Conservation (phyloP, 1,140 invertebrate species). For the Holcopasites calliopsidis region DNA sequence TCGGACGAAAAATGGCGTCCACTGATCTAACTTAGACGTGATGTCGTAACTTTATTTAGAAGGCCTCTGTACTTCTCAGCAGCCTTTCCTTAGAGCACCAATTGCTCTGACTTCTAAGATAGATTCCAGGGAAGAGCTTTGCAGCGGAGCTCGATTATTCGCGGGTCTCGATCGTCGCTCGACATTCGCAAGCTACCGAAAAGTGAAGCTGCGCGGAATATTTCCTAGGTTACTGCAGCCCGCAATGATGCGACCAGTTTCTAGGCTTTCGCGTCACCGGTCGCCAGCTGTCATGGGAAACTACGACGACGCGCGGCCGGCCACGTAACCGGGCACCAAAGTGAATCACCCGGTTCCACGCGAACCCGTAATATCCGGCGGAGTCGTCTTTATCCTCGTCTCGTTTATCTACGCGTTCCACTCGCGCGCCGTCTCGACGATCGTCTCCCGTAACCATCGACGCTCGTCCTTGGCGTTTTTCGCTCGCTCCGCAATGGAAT, state of each 20-base stretch:
- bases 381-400: constrained; percentile 25
- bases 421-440: background rate
- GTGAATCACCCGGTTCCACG: constrained; percentile 57
- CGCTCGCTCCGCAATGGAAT: too few species aligned
- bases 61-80: too few species aligned
- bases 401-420: background rate
- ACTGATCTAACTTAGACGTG: too few species aligned
- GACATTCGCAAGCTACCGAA: background rate
- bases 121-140: too few species aligned
- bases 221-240: constrained; percentile 37
- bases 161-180: too few species aligned
- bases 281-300: constrained; percentile 54
- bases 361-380: constrained; percentile 43
- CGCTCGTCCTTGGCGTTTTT: background rate
- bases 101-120: too few species aligned
- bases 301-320: constrained; percentile 25
- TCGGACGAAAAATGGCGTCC: too few species aligned
- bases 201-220: constrained; percentile 40
- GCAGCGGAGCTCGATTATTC: too few species aligned
- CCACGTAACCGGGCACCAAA: constrained; percentile 28
- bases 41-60: too few species aligned
- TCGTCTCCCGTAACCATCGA: background rate
- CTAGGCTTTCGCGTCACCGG: constrained; percentile 61
- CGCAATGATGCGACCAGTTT: constrained; percentile 58
- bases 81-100: too few species aligned